Base-by-base conservation (phyloP, 2,888 invertebrate species). In the Phasia obesa region DNA sequence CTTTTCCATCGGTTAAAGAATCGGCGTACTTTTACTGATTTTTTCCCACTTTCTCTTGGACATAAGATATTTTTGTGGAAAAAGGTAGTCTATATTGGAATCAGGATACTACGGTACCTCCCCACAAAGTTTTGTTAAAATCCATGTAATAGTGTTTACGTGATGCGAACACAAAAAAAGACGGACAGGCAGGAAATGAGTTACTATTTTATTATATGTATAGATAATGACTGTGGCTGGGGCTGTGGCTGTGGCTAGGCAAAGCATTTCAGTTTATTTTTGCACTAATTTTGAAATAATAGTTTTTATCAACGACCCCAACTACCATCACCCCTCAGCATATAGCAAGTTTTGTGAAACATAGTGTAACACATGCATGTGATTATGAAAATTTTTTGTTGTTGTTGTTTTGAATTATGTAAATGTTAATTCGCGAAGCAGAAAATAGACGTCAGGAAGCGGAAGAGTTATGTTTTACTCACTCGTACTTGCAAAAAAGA, bases 221-320 rank as follows among this genome's bases (percentile, higher is more conserved):
- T n/a, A n/a, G n/a, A n/a, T 64, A 55, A 70, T 75, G 74, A 62
- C 60, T 62, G 60, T 35, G 67, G 62, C 49, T 64, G 64, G 15
- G 35, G 13, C 2, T 31, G 55, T 57, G 19, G n/a, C n/a, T n/a
- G n/a, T n/a, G n/a, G n/a, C n/a, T n/a, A n/a, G 19, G 27, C 38
- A 38, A 55, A 53, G 74, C 62, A 64, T 74, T 65, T 64, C 57
- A 27, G 49, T 73, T 82, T 51, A 49, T 67, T 67, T 59, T 57
- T 42, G 60, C 42, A 51, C 73, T 77, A 69, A 78, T 77, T 82
- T 69, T 60, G 15, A 74, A 82, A 78, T 70, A 64, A 74, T 82
- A 74, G 82, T 78, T 82, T 81, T 73, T 60, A 73, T 73, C 69
- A 60, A 49, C 27, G 17, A 15, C 27, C 55, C 21, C 25, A 59